Conservation (phyloP, 2,888 invertebrate genomes). For the Volucella inflata region DNA sequence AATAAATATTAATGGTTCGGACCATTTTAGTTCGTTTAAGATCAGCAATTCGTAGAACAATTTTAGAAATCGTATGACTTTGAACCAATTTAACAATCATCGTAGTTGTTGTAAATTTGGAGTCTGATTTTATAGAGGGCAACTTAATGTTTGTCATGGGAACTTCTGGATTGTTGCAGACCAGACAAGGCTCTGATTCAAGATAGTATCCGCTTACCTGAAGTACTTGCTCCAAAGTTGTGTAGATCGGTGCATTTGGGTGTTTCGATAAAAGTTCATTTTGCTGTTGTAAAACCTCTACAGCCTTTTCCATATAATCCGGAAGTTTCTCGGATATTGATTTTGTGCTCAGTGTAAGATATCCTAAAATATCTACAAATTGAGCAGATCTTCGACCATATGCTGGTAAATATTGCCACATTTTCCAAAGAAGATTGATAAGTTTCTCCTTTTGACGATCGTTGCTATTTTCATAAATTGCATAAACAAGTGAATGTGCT, state of each 20-base stretch:
- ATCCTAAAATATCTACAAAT: conserved; percentile 97
- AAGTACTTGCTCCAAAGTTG: conserved; percentile 95
- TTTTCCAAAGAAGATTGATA: conserved; percentile 93
- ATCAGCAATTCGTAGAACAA: conserved; percentile 96
- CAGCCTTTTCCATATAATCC: conserved; percentile 93
- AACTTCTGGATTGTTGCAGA: conserved; percentile 98
- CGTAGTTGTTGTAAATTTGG: conserved; percentile 98
- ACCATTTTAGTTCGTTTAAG: conserved; percentile 99
- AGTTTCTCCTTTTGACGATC: conserved; percentile 90
- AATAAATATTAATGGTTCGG: conserved; percentile 96
- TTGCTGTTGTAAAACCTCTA: conserved; percentile 93
- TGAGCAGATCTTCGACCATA: conserved; percentile 98
- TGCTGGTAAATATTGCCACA: conserved; percentile 95
- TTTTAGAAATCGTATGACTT: conserved; percentile 97
- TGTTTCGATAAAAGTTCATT: conserved; percentile 95
- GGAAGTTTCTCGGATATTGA: conserved; percentile 87
- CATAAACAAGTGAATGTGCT: conserved; percentile 93
- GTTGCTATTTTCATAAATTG: conserved; percentile 93
- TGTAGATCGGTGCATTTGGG: conserved; percentile 97
- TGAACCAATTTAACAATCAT: conserved; percentile 98
- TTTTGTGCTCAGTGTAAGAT: conserved; percentile 94
- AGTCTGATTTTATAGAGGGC: conserved; percentile 96
- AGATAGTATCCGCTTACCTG: conserved; percentile 98
- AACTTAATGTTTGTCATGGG: conserved; percentile 95
- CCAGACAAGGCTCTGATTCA: conserved; percentile 98